phyloP scores from a whole-genome alignment of 2,113 vertebrate species.

The Saccopteryx bilineata region DNA sequence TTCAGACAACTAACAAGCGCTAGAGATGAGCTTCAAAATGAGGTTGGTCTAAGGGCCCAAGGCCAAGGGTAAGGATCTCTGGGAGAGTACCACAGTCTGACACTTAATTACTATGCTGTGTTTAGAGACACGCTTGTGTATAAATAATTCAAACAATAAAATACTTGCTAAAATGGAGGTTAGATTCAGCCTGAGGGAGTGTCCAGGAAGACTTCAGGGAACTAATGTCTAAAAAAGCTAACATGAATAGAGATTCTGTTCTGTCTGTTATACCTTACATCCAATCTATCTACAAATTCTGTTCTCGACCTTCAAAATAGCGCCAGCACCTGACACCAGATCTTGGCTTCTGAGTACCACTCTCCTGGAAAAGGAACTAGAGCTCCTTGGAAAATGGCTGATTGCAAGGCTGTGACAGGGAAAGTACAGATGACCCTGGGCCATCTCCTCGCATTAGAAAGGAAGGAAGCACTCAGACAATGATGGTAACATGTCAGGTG shows the following conservation, averaged over 20 bases:
- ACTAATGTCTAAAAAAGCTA: not conserved
- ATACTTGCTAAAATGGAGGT: not conserved
- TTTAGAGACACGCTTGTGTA: not conserved
- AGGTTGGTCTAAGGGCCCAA: not conserved
- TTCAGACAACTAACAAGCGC: not conserved
- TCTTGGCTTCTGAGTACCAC: not conserved
- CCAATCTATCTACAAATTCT: not conserved
- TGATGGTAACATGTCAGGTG: not conserved
- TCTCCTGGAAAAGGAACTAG: not conserved
- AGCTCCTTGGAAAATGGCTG: not conserved
- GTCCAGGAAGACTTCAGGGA: not conserved
- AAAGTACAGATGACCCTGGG: not conserved
- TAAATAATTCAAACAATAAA: not conserved
- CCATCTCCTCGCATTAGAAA: not conserved
- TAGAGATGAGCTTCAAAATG: not conserved
- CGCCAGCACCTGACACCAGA: not conserved
- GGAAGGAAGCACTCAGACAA: not conserved
- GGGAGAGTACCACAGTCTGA: not conserved
- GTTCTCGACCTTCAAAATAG: not conserved
- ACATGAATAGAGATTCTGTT: not conserved
- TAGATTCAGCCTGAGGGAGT: not conserved
- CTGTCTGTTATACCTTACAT: not conserved
- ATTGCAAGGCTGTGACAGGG: not conserved
- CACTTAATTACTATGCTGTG: not conserved
- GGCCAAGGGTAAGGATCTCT: not conserved